phyloP scores from a whole-genome alignment of 2,797 vertebrate genomes.

The Tadarida brasiliensis region DNA sequence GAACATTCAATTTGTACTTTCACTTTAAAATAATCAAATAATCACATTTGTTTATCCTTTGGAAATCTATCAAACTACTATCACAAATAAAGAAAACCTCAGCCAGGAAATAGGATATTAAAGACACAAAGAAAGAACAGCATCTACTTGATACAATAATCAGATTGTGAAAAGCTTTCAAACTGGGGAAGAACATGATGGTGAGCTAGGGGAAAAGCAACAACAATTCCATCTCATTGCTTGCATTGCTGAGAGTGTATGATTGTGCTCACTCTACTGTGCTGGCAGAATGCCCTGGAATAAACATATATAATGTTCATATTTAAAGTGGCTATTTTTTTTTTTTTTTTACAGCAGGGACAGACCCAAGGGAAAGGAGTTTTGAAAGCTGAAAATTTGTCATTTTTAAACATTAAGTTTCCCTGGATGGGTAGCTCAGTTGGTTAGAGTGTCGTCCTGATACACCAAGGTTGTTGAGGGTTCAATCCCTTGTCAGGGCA shows the following conservation, averaged over 20 bases:
- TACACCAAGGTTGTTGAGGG: too few species aligned
- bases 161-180: background rate
- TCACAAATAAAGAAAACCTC: slow-evolving; percentile 13
- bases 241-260: background rate
- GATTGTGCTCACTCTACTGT: slow-evolving; percentile 38
- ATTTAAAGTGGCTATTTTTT: slow-evolving; percentile 41
- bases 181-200: background rate
- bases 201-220: background rate
- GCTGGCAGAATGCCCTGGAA: slow-evolving; percentile 19
- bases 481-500: too few species aligned
- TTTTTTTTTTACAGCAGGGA: too few species aligned
- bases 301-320: slow-evolving; percentile 51
- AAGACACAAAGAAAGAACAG: slow-evolving; percentile 15
- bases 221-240: background rate
- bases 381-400: too few species aligned
- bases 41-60: slow-evolving; percentile 31
- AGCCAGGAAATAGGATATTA: slow-evolving; percentile 52
- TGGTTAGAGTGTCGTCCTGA: too few species aligned
- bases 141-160: slow-evolving; percentile 8
- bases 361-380: too few species aligned
- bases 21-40: slow-evolving; percentile 53
- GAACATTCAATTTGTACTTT: background rate
- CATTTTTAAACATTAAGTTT: too few species aligned
- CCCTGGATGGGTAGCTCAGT: too few species aligned
- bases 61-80: background rate